These are phyloP conservation scores for Eulemur mongoz DNA, from an alignment of 2,797 vertebrate genomes.

Conservation along the genomic window DNA sequence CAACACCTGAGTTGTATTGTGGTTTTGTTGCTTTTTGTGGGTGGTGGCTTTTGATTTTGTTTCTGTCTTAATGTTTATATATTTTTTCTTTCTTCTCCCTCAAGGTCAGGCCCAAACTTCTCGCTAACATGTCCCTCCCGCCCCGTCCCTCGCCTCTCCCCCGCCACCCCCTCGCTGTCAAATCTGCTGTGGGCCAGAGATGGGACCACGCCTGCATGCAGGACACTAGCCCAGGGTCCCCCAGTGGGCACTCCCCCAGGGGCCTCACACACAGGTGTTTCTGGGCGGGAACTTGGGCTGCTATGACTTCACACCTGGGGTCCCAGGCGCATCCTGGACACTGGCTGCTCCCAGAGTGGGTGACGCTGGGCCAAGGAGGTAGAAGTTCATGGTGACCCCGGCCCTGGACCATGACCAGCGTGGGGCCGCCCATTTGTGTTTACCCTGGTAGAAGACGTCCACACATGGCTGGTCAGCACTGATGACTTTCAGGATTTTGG, in stretches of 20 bases:
- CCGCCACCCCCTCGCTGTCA: neutral
- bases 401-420: neutral
- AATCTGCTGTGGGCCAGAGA: neutral
- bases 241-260: neutral
- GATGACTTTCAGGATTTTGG: slow-evolving; percentile 86
- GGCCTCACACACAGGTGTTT: accelerated
- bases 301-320: accelerated
- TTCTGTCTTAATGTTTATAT: neutral
- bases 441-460: slow-evolving; percentile 93
- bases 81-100: neutral
- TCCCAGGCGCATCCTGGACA: neutral
- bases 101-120: neutral
- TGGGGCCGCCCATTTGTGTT: neutral
- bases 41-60: neutral
- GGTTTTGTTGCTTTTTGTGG: neutral
- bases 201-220: accelerated
- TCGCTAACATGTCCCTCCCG: accelerated
- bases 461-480: slow-evolving; percentile 90
- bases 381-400: accelerated
- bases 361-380: accelerated
- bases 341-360: neutral
- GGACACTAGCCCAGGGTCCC: neutral
- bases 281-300: neutral
- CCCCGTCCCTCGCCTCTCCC: accelerated
- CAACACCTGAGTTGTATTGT: accelerated